Evolutionary conservation across 2,888 invertebrate species (phyloP), one percentile per base, ranked within the genome.

Genomic region (Yponomeuta evonymella): DNA sequence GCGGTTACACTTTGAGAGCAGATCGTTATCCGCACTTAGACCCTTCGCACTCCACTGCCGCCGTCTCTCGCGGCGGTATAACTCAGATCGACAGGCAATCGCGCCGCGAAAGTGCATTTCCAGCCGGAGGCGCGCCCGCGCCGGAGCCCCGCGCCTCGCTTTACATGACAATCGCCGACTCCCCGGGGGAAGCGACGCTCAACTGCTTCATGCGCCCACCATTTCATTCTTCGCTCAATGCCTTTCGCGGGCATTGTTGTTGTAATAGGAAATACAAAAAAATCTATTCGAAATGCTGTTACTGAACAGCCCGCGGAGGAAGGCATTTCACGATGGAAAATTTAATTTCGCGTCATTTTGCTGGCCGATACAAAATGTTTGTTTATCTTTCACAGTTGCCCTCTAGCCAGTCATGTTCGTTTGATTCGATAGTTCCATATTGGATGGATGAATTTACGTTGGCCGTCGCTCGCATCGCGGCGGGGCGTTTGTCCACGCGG

Each of bases 31-130:
- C 79, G 80, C 83, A 82, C 85, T 86, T 85, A 83, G 82, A 78
- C 82, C 79, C 79, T 62, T 64, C 23, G 68, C 63, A 71, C 63
- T 68, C n/a, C 63, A 62, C 68, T 11, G 43, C 76, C 75, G 79
- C 78, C 79, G 79, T 81, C 82, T 79, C 79, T 78, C 23, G 64
- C 12, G 36, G 36, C 78, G 83, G 83, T 84, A 86, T 87, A 88
- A 88, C 86, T 85, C 80, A 81, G 81, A 86, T 89, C 85, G 88
- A 87, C 87, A 86, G 85, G 85, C 88, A 87, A 90, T 90, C 88
- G 85, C 77, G 87, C 85, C 83, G 83, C 80, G 84, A 88, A 89
- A 91, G 90, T 90, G 90, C 89, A 91, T 88, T 92, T 90, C 86
- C 84, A 81, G 89, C 91, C 89, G 75, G 83, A 81, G 90, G 90